Base-by-base conservation (phyloP, 1,140 invertebrate species). In the Anthonomus grandis region DNA sequence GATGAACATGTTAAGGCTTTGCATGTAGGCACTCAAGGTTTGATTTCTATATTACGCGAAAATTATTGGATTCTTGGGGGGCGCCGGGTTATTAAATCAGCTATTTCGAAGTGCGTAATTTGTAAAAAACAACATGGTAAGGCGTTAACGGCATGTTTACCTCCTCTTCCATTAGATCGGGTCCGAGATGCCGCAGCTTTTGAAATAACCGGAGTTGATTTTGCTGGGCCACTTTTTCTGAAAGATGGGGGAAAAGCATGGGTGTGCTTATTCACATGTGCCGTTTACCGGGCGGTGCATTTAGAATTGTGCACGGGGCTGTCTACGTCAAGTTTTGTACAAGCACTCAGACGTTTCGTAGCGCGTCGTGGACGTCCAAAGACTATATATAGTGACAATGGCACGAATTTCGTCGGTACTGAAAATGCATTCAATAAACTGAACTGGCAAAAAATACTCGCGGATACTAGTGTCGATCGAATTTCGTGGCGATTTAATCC, bases 301-400 rank as follows among this genome's bases (percentile, higher is more conserved):
- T 13, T 73, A n/a, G n/a, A n/a, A n/a, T 34, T 34, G 31, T 34
- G 31, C 1, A 49, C 45, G 1, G 62, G 65, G 0, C 49, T 75
- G n/a, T 65, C 65, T 1, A 69, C 67, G 3, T 58, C 63, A 8
- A 42, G 18, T 9, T 72, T 72, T 63, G 31, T 73, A 3, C 50
- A 62, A 37, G 64, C 61, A 1, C 57, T 74, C 4, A 22, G 69
- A 15, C 49, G 69, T 36, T 75, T 75, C 48, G 56, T 72, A 10
- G 64, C 64, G n/a, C 42, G 66, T 37, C 57, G 69, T 53, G 69
- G 70, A 24, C 49, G 67, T 49, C 72, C 71, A 2, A 42, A 12
- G 19, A 52, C 36, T 19, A 50, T 79, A 8, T 76, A 69, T 42
- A 72, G 64, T 34, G 72, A 31, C 1, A 62, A 77, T 52, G 75